Conservation (phyloP, 2,113 vertebrate species). For the Xenopus laevis region DNA sequence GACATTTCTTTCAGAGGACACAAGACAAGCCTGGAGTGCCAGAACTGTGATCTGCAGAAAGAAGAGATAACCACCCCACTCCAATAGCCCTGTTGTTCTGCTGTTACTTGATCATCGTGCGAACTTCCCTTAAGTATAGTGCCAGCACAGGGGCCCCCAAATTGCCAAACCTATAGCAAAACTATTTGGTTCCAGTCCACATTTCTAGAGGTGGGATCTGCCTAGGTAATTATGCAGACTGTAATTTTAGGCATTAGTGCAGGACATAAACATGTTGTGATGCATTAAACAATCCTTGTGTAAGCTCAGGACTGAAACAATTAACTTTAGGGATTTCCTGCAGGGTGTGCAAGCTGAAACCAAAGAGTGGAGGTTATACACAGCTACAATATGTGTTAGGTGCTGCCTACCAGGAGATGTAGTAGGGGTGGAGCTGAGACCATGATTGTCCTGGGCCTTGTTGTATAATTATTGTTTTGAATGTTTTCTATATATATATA, state of each 20-base stretch:
- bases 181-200: conserved; percentile 14
- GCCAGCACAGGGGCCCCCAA: conserved; percentile 62
- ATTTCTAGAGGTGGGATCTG: conserved; percentile 9
- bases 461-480: too few relatives aligned
- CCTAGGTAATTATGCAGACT: conserved; percentile 25
- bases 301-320: not conserved
- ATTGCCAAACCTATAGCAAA: conserved; percentile 47
- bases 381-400: too few relatives aligned
- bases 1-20: conserved; percentile 70
- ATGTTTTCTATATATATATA: too few relatives aligned
- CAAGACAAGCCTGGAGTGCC: conserved; percentile 63
- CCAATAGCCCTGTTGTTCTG: conserved; percentile 86
- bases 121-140: conserved; percentile 84
- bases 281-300: not conserved
- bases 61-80: conserved; percentile 84
- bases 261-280: conserved; percentile 21
- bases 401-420: too few relatives aligned
- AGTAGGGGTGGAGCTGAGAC: too few relatives aligned
- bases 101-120: conserved; percentile 83
- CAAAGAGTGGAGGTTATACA: too few relatives aligned
- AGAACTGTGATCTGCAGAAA: conserved; percentile 82
- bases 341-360: too few relatives aligned
- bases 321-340: too few relatives aligned
- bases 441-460: too few relatives aligned
- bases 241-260: conserved; percentile 9